Percentiles rank a stretch among this genome's conserved stretches.
Evolutionary conservation across 1,140 invertebrate genomes (phyloP).

Genomic region (Cotesia vestalis): DNA sequence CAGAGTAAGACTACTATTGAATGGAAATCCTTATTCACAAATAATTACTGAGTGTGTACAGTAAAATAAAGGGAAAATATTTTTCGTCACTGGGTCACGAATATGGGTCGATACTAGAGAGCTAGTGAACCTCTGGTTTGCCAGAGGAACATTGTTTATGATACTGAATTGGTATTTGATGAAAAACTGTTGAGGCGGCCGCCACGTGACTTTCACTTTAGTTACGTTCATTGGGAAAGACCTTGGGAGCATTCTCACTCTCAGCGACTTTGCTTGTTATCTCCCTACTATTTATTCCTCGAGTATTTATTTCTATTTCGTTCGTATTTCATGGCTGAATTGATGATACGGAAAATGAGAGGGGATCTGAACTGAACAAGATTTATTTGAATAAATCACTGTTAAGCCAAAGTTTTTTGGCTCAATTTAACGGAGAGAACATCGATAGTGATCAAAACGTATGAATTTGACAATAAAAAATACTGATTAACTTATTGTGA

Average conservation of each 20-base stretch:
- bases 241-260: conserved; percentile 25
- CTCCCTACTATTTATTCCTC: background rate
- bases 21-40: too few relatives aligned
- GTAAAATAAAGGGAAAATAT: background rate
- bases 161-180: background rate
- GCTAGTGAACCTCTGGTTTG: background rate
- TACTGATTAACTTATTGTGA: too few relatives aligned
- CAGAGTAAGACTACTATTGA: too few relatives aligned
- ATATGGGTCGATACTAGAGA: background rate
- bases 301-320: background rate
- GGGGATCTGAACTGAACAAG: background rate
- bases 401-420: background rate
- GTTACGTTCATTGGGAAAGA: conserved; percentile 22
- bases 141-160: too few relatives aligned
- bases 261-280: conserved; percentile 3
- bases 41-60: too few relatives aligned
- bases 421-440: too few relatives aligned
- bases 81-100: background rate
- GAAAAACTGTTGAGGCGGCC: background rate
- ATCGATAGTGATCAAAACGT: too few relatives aligned
- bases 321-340: too few relatives aligned
- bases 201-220: conserved; percentile 41
- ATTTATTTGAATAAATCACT: too few relatives aligned
- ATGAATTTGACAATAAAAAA: too few relatives aligned
- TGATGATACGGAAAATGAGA: background rate